A percentile compares a stretch with the other conserved stretches of the same genome.
phyloP scores from a whole-genome alignment of 2,797 vertebrate species.

The Synanceia verrucosa region DNA sequence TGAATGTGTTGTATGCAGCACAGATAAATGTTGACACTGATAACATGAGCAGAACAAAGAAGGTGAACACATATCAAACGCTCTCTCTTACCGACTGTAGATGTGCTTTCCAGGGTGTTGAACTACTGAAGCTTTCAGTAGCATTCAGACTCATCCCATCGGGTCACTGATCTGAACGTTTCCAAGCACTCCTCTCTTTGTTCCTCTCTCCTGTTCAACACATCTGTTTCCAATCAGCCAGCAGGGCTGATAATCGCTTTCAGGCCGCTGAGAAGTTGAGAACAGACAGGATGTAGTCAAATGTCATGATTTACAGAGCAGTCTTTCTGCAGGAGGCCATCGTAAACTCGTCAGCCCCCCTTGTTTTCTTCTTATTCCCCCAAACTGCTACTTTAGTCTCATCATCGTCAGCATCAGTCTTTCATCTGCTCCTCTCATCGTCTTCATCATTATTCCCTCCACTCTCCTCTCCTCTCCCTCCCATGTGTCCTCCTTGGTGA shows the following conservation, averaged over 20 bases:
- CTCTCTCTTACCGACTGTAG: background rate
- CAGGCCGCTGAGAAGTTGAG: conserved; percentile 61
- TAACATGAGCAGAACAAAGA: conserved; percentile 1
- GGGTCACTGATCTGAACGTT: background rate
- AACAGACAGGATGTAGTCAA: conserved; percentile 72
- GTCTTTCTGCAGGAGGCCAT: conserved; percentile 39
- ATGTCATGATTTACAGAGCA: conserved; percentile 65
- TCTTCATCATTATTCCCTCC: conserved; percentile 58
- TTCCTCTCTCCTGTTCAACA: conserved; percentile 21
- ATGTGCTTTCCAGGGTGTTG: conserved; percentile 11
- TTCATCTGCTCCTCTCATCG: conserved; percentile 63
- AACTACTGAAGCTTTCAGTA: conserved; percentile 31
- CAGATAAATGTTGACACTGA: background rate
- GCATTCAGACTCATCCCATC: conserved; percentile 27
- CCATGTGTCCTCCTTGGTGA: conserved; percentile 36
- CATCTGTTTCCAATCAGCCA: conserved; percentile 74
- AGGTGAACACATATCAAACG: background rate
- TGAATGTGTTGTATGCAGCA: background rate
- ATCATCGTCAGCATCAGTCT: conserved; percentile 51
- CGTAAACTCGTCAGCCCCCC: conserved; percentile 36
- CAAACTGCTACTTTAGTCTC: conserved; percentile 44
- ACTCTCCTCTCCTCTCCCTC: background rate
- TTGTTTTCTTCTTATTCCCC: background rate
- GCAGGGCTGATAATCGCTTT: conserved; percentile 58
- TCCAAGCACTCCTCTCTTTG: background rate